phyloP scores from a whole-genome alignment of 2,888 invertebrate species.

The Phorcus lineatus region DNA sequence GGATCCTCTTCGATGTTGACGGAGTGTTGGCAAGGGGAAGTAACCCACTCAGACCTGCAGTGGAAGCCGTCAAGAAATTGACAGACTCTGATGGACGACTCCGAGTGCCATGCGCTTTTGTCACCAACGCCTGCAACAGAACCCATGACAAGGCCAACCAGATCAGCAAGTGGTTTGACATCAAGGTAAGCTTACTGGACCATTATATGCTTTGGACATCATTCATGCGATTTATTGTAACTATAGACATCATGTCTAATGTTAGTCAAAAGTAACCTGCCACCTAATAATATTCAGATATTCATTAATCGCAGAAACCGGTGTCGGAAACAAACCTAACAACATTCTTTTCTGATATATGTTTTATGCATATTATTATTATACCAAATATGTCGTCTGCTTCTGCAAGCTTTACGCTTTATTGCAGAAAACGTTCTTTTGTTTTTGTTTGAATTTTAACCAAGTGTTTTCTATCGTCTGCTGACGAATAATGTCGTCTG shows the following conservation, averaged over 20 bases:
- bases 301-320: no score
- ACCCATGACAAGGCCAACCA: constrained; percentile 70
- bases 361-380: no score
- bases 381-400: no score
- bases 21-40: constrained; percentile 74
- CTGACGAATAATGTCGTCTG: neutral
- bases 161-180: constrained; percentile 70
- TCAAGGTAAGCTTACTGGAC: constrained; percentile 57
- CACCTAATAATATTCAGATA: no score
- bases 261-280: neutral
- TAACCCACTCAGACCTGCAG: constrained; percentile 67
- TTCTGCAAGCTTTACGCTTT: no score
- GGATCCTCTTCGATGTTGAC: constrained; percentile 75
- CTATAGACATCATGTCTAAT: neutral
- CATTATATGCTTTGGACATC: neutral
- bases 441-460: neutral
- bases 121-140: constrained; percentile 73
- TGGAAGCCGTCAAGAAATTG: constrained; percentile 65
- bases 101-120: constrained; percentile 72
- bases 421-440: no score
- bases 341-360: no score
- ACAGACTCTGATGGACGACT: constrained; percentile 66
- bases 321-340: no score
- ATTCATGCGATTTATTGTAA: neutral
- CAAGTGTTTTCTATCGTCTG: neutral